A percentile compares a stretch with the other conserved stretches of the same genome.
phyloP scores from a whole-genome alignment of 2,888 invertebrate genomes.

The Ephialtes manifestator region DNA sequence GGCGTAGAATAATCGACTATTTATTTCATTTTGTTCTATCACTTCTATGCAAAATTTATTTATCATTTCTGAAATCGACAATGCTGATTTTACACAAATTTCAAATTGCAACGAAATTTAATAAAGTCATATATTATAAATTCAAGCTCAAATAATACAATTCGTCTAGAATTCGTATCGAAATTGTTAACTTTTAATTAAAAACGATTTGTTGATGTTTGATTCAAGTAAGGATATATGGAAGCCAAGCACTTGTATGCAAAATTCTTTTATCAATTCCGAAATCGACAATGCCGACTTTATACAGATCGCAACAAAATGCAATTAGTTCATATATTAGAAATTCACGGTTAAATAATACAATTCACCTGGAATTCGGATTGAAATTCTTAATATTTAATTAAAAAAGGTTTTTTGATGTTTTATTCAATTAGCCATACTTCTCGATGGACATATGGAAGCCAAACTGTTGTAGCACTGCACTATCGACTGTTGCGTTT shows the following conservation, averaged over 20 bases:
- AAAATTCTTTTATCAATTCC: slow-evolving; percentile 81
- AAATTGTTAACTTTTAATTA: neutral
- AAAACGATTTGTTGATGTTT: slow-evolving; percentile 10
- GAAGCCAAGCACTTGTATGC: slow-evolving; percentile 81
- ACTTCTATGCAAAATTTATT: too few species aligned
- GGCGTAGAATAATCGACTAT: too few species aligned
- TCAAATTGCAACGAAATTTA: neutral
- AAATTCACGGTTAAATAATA: neutral
- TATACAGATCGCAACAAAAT: neutral
- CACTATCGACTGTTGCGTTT: slow-evolving; percentile 84
- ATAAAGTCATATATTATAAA: neutral
- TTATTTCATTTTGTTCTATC: too few species aligned
- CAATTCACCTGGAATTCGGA: neutral
- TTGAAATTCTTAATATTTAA: neutral
- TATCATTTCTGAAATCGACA: slow-evolving; percentile 76
- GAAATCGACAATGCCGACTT: neutral
- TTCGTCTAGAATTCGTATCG: neutral
- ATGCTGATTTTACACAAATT: neutral
- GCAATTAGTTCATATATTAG: neutral
- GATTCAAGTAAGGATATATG: slow-evolving; percentile 31
- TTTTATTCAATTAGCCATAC: slow-evolving; percentile 11
- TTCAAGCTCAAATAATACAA: neutral
- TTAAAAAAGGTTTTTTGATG: slow-evolving; percentile 4
- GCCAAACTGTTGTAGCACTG: slow-evolving; percentile 83
- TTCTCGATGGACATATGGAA: slow-evolving; percentile 29